A percentile compares a stretch with the other conserved stretches of the same genome.
Conservation (phyloP, 2,797 vertebrate species). For the Anguilla obscura region DNA sequence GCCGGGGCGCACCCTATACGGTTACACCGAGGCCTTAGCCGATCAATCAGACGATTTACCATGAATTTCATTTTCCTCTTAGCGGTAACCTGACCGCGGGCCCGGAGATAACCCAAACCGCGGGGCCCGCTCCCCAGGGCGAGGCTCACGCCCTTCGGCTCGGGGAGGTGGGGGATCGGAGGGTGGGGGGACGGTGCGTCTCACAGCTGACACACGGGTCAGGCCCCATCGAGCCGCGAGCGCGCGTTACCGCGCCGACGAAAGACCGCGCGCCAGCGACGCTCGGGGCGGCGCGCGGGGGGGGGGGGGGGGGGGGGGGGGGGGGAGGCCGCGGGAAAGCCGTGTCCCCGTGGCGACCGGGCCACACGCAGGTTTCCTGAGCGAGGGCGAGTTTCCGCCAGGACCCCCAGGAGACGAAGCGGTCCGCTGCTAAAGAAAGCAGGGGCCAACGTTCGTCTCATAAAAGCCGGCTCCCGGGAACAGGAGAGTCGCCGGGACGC, state of each 20-base stretch:
- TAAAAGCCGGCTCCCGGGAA: slow-evolving; percentile 42
- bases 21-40: slow-evolving; percentile 27
- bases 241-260: too few species aligned
- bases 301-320: too few species aligned
- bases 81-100: slow-evolving; percentile 34
- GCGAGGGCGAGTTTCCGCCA: slow-evolving; percentile 43
- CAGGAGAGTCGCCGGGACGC: slow-evolving; percentile 19
- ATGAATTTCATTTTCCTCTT: slow-evolving; percentile 29
- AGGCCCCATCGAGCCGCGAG: too few species aligned
- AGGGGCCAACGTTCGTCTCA: slow-evolving; percentile 42
- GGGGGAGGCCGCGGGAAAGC: not conserved
- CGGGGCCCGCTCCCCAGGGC: not conserved
- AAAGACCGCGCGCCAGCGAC: too few species aligned
- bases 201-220: too few species aligned
- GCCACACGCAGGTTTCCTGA: slow-evolving; percentile 46
- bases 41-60: slow-evolving; percentile 36
- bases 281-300: too few species aligned
- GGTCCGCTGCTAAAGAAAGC: slow-evolving; percentile 33
- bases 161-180: too few species aligned
- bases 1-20: slow-evolving; percentile 13
- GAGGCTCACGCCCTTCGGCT: too few species aligned
- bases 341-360: slow-evolving; percentile 22
- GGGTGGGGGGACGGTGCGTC: too few species aligned
- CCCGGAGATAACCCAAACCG: slow-evolving; percentile 29
- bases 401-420: slow-evolving; percentile 36